Evolutionary conservation across 2,797 vertebrate species (phyloP), one percentile per base, ranked within the genome.

Genomic region (Fringilla coelebs): DNA sequence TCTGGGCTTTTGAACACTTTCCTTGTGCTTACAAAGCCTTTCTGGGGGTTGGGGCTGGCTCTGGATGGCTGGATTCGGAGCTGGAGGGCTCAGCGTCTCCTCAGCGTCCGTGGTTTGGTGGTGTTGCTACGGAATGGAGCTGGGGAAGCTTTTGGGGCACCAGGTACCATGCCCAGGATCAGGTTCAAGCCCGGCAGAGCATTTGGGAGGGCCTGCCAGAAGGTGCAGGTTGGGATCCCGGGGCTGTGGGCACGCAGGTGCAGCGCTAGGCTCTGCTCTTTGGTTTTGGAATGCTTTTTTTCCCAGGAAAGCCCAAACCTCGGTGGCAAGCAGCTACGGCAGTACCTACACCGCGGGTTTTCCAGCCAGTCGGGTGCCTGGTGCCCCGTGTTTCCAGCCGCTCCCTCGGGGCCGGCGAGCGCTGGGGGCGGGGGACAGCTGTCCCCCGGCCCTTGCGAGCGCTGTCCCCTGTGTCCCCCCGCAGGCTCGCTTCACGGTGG

Each of bases 401-500:
- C 26, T 58, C 34, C 20, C 57, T 41, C 4, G 52, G 65, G 31
- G 8, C 1, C 22, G 6, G 65, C 3, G 0, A 11, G n/a, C 0
- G 0, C 1, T 0, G 3, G 21, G 57, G 14, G 2, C 2, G 17
- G 26, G 75, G 46, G 8, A 6, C 0, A 1, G 45, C 8, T 17
- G 6, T 1, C 13, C 2, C 12, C 36, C 12, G 11, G 13, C 60
- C 26, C 18, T 38, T 1, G 45, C 26, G 66, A 41, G 85, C 0
- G 0, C 11, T 22, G 43, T 43, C 31, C 29, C 2, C 6, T 1
- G 14, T 88, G 45, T 87, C 11, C 29, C 81, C 10, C 55, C n/a
- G 3, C 96, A 99, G 99, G 98, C 98, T 55, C 97, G 74, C 76
- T 99, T 99, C 97, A 98, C 99, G 2, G 98, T 98, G 0, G 99